These are phyloP conservation scores for Aphrophora alni DNA, from an alignment of 2,888 invertebrate species.

Conservation along the genomic window DNA sequence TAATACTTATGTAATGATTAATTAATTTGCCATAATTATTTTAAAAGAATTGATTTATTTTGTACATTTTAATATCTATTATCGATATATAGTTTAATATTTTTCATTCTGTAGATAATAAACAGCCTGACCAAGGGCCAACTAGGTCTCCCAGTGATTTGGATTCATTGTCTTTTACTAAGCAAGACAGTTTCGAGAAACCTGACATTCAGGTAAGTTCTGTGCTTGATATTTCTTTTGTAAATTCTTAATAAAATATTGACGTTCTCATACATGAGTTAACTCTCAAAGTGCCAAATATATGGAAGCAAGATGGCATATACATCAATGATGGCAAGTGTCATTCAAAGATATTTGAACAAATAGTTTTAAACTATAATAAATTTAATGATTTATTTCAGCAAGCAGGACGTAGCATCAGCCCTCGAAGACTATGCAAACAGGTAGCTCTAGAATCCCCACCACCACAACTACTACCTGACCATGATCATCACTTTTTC, in stretches of 20 bases:
- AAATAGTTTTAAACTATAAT: too few species aligned
- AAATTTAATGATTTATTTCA: neutral
- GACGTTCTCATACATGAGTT: too few species aligned
- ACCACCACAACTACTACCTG: conserved; percentile 58
- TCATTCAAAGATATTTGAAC: too few species aligned
- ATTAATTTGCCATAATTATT: too few species aligned
- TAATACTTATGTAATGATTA: too few species aligned
- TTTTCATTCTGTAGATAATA: conserved; percentile 34
- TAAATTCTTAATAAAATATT: too few species aligned
- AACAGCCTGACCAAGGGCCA: conserved; percentile 42
- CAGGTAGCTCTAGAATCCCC: conserved; percentile 74
- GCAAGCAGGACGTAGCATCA: conserved; percentile 61
- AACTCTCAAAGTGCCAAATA: too few species aligned
- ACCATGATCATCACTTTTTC: conserved; percentile 46
- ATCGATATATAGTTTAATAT: too few species aligned
- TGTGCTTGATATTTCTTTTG: neutral
- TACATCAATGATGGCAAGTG: too few species aligned
- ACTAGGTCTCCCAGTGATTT: conserved; percentile 48
- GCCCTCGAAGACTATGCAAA: conserved; percentile 71
- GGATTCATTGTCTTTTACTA: conserved; percentile 52
- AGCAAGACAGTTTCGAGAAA: conserved; percentile 60
- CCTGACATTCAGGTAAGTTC: conserved; percentile 50
- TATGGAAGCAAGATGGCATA: too few species aligned
- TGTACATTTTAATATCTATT: too few species aligned
- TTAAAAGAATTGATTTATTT: too few species aligned